Percentiles rank a stretch among this genome's conserved stretches.
Conservation (phyloP, 53 echinoderm and acorn worm genomes). For the Paelopatides confundens region DNA sequence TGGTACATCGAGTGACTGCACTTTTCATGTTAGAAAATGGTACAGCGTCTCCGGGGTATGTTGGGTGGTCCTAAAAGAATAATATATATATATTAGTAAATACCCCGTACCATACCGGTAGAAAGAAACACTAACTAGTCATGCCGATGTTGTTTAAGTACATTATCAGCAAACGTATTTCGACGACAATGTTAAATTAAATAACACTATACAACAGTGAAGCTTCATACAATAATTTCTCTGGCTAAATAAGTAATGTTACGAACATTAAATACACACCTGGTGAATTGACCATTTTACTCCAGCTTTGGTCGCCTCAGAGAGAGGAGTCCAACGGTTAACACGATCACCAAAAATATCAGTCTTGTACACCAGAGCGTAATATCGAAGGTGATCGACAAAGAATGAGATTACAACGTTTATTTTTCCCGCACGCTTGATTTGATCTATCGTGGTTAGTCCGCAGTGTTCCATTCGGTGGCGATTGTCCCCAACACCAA, state of each 20-base stretch:
- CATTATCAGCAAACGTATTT: too few relatives aligned
- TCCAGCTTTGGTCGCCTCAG: slow-evolving; percentile 54
- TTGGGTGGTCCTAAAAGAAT: slow-evolving; percentile 60
- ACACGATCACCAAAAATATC: slow-evolving; percentile 67
- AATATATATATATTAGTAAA: too few relatives aligned
- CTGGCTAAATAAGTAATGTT: too few relatives aligned
- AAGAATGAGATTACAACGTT: slow-evolving; percentile 67
- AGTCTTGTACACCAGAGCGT: slow-evolving; percentile 68
- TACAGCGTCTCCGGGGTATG: slow-evolving; percentile 56
- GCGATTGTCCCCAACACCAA: slow-evolving; percentile 39
- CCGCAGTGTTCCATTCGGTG: slow-evolving; percentile 76
- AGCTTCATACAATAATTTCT: too few relatives aligned
- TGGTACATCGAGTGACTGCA: slow-evolving; percentile 56
- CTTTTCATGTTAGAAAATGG: slow-evolving; percentile 67
- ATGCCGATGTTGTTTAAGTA: too few relatives aligned
- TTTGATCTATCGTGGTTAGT: slow-evolving; percentile 62
- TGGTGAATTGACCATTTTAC: slow-evolving; percentile 71
- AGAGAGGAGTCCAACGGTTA: slow-evolving; percentile 67
- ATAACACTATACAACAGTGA: too few relatives aligned
- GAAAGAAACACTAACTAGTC: too few relatives aligned
- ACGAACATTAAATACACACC: slow-evolving; percentile 41
- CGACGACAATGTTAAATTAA: too few relatives aligned
- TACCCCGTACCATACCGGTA: too few relatives aligned
- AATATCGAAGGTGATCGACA: slow-evolving; percentile 72
- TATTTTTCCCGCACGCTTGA: slow-evolving; percentile 54